phyloP scores from a whole-genome alignment of 2,797 vertebrate species.

The Eulemur coronatus region DNA sequence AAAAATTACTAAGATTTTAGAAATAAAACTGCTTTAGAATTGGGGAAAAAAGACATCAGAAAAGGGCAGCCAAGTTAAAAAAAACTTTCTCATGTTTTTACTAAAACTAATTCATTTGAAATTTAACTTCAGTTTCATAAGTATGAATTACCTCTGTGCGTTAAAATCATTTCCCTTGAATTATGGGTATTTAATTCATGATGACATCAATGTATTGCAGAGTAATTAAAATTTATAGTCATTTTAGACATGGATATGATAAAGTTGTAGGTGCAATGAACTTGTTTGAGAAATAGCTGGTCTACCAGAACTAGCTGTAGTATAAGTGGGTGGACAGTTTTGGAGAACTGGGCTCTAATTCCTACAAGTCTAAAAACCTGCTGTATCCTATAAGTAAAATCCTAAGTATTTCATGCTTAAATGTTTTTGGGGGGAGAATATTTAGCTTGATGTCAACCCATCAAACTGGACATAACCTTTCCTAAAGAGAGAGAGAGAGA shows the following conservation, averaged over 20 bases:
- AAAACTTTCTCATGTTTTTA: not conserved
- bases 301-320: not conserved
- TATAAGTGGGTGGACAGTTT: not conserved
- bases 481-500: not conserved
- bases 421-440: not conserved
- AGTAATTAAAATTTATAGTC: not conserved
- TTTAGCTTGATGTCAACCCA: not conserved
- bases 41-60: not conserved
- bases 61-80: not conserved
- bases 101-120: not conserved
- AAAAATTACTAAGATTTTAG: not conserved
- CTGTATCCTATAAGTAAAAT: not conserved
- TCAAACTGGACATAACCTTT: not conserved
- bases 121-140: not conserved
- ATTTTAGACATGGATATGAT: not conserved
- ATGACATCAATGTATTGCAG: not conserved
- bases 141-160: not conserved
- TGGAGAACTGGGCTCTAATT: not conserved
- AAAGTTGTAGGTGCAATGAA: not conserved
- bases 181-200: not conserved
- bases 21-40: not conserved
- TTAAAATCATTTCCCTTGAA: not conserved
- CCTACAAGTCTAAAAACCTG: not conserved
- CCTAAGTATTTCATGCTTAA: not conserved
- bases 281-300: rapidly evolving